Conservation (phyloP, 2,888 invertebrate genomes). For the Norana najaformis region DNA sequence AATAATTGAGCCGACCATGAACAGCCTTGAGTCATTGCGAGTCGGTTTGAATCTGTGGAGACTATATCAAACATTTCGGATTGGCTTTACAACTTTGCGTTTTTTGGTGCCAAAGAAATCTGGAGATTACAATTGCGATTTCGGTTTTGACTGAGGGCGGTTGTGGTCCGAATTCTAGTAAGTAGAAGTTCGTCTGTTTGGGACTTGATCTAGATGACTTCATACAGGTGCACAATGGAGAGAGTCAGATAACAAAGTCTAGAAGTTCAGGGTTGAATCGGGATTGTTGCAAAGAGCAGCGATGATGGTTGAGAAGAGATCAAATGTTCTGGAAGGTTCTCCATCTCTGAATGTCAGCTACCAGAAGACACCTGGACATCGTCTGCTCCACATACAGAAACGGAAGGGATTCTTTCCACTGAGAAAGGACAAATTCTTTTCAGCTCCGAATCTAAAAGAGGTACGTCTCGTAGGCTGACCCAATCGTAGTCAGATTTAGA, state of each 20-base stretch:
- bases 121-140: background rate
- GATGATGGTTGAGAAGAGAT: background rate
- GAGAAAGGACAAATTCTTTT: background rate
- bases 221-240: too few species aligned
- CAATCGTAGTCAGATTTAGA: background rate
- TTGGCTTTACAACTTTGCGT: background rate
- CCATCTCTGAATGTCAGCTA: background rate
- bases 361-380: background rate
- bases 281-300: background rate
- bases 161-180: too few species aligned
- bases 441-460: background rate
- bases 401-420: background rate
- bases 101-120: background rate
- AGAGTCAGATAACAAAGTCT: too few species aligned
- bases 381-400: background rate
- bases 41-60: background rate
- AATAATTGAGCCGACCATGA: background rate
- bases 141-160: too few species aligned
- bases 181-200: too few species aligned
- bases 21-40: background rate
- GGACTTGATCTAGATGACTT: too few species aligned
- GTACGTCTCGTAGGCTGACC: background rate
- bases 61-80: background rate
- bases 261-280: background rate
- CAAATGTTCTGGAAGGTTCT: background rate